Evolutionary conservation across 2,113 vertebrate genomes (phyloP).

Genomic region (Mesocricetus auratus): DNA sequence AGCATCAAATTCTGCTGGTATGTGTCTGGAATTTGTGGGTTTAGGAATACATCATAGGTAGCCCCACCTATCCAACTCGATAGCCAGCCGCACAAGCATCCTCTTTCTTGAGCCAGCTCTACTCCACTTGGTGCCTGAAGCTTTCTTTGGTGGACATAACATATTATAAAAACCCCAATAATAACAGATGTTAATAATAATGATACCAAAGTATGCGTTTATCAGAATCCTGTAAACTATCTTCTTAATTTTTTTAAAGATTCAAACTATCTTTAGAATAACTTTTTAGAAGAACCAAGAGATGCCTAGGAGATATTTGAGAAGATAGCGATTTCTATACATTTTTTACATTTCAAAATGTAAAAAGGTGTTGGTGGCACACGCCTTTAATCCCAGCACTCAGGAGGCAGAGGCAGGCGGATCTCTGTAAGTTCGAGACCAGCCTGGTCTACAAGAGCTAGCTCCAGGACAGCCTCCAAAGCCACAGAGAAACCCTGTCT

Average conservation of each 20-base stretch:
- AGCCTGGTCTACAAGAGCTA: no score
- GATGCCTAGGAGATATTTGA: not conserved
- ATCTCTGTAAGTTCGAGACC: no score
- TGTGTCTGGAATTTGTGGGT: not conserved
- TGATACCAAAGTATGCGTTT: not conserved
- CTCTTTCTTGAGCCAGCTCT: not conserved
- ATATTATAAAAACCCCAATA: not conserved
- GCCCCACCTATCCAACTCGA: not conserved
- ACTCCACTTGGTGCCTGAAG: no score
- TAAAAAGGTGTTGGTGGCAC: no score
- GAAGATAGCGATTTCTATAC: not conserved
- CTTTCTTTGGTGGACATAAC: not conserved
- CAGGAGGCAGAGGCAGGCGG: no score
- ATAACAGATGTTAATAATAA: not conserved
- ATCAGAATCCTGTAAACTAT: not conserved
- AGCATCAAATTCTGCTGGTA: not conserved
- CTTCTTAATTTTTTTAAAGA: not conserved
- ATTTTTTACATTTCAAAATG: conserved; percentile 23
- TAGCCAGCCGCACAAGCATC: not conserved
- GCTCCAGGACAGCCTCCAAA: no score
- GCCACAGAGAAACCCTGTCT: no score
- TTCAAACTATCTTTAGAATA: not conserved
- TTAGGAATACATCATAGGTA: not conserved
- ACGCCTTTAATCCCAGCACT: no score
- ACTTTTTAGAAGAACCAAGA: not conserved